Evolutionary conservation across 2,113 vertebrate species (phyloP).

Genomic region (Pangasianodon hypophthalmus): DNA sequence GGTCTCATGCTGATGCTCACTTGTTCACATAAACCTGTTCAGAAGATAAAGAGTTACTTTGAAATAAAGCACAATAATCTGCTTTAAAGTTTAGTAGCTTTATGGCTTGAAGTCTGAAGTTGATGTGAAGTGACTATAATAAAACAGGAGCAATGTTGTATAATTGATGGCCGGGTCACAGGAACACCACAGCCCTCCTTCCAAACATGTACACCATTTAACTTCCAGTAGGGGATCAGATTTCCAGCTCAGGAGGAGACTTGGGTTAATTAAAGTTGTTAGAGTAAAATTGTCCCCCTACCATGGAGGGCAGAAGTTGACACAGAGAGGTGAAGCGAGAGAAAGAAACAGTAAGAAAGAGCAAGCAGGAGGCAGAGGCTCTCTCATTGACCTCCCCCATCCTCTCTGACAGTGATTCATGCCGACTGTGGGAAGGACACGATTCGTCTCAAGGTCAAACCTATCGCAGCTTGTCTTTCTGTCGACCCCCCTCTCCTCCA

Average conservation of each 20-base stretch:
- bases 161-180: constrained; percentile 33
- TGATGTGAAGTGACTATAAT: not conserved
- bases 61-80: not conserved
- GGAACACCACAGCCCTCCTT: not conserved
- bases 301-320: constrained; percentile 32
- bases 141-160: not conserved
- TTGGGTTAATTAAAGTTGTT: constrained; percentile 54
- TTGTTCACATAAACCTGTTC: not conserved
- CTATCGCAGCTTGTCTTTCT: constrained; percentile 49
- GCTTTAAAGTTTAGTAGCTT: not conserved
- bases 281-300: constrained; percentile 27
- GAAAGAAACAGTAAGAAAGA: not conserved
- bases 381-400: constrained; percentile 48
- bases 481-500: not conserved
- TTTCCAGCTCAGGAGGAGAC: constrained; percentile 31
- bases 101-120: not conserved
- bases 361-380: constrained; percentile 43
- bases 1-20: not conserved
- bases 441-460: constrained; percentile 73
- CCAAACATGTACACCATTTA: constrained; percentile 33
- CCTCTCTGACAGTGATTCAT: constrained; percentile 67
- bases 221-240: constrained; percentile 27
- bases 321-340: constrained; percentile 6
- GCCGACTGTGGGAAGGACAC: constrained; percentile 60
- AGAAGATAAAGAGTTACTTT: not conserved